phyloP scores from a whole-genome alignment of 2,888 invertebrate genomes.

The Zaprionus obscuricornis region DNA sequence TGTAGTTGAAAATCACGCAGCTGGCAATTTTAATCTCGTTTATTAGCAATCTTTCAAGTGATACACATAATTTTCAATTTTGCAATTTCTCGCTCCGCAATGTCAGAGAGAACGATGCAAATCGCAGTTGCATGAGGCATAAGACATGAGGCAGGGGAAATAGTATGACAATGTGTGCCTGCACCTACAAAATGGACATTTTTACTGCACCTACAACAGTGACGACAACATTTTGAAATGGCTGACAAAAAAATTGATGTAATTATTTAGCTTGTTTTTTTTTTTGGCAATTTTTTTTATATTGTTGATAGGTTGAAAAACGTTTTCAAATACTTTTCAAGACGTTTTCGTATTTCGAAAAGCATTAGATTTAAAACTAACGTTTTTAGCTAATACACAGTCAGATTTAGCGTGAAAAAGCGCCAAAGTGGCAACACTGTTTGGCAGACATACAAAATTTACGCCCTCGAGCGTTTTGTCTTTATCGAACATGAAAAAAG shows the following conservation, averaged over 20 bases:
- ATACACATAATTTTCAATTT: constrained; percentile 76
- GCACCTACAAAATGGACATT: constrained; percentile 34
- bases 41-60: constrained; percentile 77
- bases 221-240: no score
- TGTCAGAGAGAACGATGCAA: no score
- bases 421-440: background rate
- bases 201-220: background rate
- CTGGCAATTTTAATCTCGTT: constrained; percentile 75
- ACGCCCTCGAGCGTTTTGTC: constrained; percentile 54
- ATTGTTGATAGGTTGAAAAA: no score
- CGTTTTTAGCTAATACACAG: no score
- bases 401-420: no score
- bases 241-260: no score
- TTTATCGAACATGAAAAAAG: constrained; percentile 71
- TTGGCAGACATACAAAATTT: constrained; percentile 3
- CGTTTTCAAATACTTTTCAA: no score
- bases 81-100: constrained; percentile 63
- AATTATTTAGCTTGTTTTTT: no score
- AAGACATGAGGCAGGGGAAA: background rate
- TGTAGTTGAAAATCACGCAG: constrained; percentile 51
- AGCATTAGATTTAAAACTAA: no score
- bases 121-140: no score
- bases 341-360: no score
- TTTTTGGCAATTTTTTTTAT: no score
- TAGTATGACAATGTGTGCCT: background rate